phyloP scores from a whole-genome alignment of 2,113 vertebrate species.

The Ciconia boyciana region DNA sequence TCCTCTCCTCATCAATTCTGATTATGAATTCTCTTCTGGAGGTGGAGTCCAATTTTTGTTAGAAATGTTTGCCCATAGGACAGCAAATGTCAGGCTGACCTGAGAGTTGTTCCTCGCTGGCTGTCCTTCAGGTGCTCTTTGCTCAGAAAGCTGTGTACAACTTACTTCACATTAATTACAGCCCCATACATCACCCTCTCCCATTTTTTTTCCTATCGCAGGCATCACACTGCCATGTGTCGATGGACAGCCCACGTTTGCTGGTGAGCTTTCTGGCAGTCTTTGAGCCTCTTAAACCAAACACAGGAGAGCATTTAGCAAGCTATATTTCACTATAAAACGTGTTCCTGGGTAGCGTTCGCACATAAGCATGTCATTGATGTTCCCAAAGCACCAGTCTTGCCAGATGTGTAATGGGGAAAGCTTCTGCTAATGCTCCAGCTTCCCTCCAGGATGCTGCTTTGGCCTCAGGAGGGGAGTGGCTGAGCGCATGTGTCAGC shows the following conservation, averaged over 20 bases:
- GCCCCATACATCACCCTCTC: not conserved
- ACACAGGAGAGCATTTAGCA: not conserved
- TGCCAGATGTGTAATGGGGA: not conserved
- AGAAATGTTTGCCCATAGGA: not conserved
- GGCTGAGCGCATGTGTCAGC: not conserved
- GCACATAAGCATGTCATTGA: not conserved
- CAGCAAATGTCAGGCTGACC: not conserved
- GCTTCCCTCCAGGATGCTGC: not conserved
- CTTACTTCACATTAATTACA: not conserved
- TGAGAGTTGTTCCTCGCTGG: not conserved
- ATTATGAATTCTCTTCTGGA: not conserved
- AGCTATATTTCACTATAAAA: not conserved
- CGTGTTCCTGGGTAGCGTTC: rapidly evolving
- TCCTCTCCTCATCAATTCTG: not conserved
- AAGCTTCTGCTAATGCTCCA: not conserved
- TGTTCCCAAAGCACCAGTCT: not conserved
- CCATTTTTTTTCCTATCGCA: rapidly evolving
- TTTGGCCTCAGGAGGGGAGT: not conserved
- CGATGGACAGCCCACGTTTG: not conserved
- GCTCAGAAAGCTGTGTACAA: not conserved
- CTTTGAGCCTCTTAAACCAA: not conserved
- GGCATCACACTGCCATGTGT: not conserved
- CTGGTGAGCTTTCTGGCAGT: not conserved
- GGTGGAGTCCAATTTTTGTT: not conserved
- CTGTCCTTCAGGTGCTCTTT: not conserved